phyloP scores from a whole-genome alignment of 1,140 invertebrate genomes.

The Hycleus cichorii region DNA sequence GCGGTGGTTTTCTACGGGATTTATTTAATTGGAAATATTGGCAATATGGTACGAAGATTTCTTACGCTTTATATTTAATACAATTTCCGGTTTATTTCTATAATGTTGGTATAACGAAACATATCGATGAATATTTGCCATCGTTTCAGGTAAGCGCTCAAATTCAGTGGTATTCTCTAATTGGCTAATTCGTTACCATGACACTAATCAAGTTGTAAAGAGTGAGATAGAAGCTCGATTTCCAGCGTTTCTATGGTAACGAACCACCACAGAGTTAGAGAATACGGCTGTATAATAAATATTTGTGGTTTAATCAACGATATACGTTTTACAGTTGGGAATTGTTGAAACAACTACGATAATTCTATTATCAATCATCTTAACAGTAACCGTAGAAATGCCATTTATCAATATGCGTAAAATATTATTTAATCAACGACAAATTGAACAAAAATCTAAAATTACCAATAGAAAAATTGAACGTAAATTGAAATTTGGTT shows the following conservation, averaged over 20 bases:
- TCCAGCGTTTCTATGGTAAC: no score
- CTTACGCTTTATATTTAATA: conserved; percentile 50
- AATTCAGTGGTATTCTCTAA: no score
- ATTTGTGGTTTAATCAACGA: conserved; percentile 15
- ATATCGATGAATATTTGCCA: conserved; percentile 42
- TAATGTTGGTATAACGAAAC: conserved; percentile 46
- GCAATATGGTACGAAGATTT: conserved; percentile 43
- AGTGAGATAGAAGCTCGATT: no score
- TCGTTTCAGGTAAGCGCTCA: conserved; percentile 38
- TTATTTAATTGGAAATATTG: conserved; percentile 44
- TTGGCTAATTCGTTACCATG: not conserved
- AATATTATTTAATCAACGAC: conserved; percentile 20
- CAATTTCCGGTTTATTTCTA: conserved; percentile 55
- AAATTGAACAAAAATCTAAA: not conserved
- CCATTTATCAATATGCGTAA: conserved; percentile 36
- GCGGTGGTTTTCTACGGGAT: conserved; percentile 38
- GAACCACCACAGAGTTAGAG: not conserved
- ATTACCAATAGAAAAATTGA: no score
- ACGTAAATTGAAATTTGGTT: no score
- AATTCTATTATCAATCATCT: conserved; percentile 24
- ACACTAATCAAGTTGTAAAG: no score
- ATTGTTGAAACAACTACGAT: conserved; percentile 28
- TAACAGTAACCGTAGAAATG: conserved; percentile 34
- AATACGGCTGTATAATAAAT: conserved; percentile 16
- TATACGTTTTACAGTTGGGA: conserved; percentile 25